phyloP scores from a whole-genome alignment of 2,113 vertebrate species.

The Heterocephalus glaber region DNA sequence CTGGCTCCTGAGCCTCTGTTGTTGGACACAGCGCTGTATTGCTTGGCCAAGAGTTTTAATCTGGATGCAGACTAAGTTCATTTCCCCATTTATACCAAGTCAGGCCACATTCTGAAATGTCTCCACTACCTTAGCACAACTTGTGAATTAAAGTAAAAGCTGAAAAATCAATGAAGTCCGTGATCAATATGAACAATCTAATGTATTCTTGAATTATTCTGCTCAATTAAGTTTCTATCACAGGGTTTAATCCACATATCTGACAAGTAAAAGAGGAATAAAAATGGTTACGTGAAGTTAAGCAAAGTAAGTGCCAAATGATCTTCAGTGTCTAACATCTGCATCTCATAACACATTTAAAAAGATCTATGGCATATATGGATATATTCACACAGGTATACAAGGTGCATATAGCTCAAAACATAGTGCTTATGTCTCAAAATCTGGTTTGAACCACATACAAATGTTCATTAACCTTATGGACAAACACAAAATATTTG shows the following conservation, averaged over 20 bases:
- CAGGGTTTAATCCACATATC: slow-evolving; percentile 84
- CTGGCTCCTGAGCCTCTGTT: background rate
- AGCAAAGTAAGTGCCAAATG: slow-evolving; percentile 87
- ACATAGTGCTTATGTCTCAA: background rate
- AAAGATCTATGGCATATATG: slow-evolving; percentile 44
- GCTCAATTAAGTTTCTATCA: slow-evolving; percentile 88
- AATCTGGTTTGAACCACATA: slow-evolving; percentile 69
- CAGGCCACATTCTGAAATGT: slow-evolving; percentile 42
- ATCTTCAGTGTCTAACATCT: slow-evolving; percentile 85
- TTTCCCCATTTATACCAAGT: background rate
- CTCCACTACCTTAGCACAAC: slow-evolving; percentile 56
- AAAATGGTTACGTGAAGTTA: slow-evolving; percentile 88
- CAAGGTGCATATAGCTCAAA: slow-evolving; percentile 25
- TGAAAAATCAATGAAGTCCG: slow-evolving; percentile 84
- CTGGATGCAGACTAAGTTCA: background rate
- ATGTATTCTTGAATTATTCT: slow-evolving; percentile 87
- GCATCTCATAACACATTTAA: slow-evolving; percentile 80
- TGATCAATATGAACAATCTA: slow-evolving; percentile 86
- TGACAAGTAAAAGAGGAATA: slow-evolving; percentile 85
- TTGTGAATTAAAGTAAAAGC: slow-evolving; percentile 73
- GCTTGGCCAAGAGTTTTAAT: background rate
- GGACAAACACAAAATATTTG: slow-evolving; percentile 40
- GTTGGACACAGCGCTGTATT: background rate
- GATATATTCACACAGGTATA: slow-evolving; percentile 64
- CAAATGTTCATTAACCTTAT: slow-evolving; percentile 68